Percentiles rank a stretch among this genome's conserved stretches.
phyloP scores from a whole-genome alignment of 2,888 invertebrate species.

The Ptychoptera contaminata region DNA sequence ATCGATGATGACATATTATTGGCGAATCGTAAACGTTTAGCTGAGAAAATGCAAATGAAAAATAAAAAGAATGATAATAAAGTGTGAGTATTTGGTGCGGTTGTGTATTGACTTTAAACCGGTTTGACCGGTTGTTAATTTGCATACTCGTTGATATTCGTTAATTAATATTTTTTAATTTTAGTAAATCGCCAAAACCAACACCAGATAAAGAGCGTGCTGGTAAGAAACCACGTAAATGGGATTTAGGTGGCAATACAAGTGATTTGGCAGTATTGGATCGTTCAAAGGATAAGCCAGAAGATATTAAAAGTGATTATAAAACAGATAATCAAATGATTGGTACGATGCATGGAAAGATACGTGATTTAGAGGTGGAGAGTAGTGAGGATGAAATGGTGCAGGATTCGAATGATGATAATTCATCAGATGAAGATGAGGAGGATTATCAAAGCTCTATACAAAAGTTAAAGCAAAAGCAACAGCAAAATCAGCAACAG shows the following conservation, averaged over 20 bases:
- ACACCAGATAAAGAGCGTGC: conserved; percentile 42
- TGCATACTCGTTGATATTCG: background rate
- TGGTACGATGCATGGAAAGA: conserved; percentile 70
- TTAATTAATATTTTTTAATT: conserved; percentile 6
- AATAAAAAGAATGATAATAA: too few relatives aligned
- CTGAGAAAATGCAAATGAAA: conserved; percentile 42
- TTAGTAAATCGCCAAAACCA: conserved; percentile 35
- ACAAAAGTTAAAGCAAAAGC: conserved; percentile 6
- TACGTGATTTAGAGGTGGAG: conserved; percentile 68
- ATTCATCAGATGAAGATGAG: conserved; percentile 42
- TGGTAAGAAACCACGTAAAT: conserved; percentile 77
- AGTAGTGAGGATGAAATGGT: conserved; percentile 39
- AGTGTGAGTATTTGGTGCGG: too few relatives aligned
- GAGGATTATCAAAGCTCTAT: conserved; percentile 20
- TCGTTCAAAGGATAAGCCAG: conserved; percentile 61
- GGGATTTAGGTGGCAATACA: conserved; percentile 70
- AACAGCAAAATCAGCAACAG: conserved; percentile 22
- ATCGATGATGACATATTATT: conserved; percentile 48
- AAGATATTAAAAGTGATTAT: conserved; percentile 41
- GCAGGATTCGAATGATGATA: conserved; percentile 25
- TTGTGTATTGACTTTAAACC: conserved; percentile 33
- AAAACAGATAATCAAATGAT: conserved; percentile 56
- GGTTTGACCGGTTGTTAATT: background rate
- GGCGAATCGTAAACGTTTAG: conserved; percentile 63
- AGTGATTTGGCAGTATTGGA: conserved; percentile 69